phyloP scores from a whole-genome alignment of 1,140 invertebrate species.

The Bombus sylvicola region DNA sequence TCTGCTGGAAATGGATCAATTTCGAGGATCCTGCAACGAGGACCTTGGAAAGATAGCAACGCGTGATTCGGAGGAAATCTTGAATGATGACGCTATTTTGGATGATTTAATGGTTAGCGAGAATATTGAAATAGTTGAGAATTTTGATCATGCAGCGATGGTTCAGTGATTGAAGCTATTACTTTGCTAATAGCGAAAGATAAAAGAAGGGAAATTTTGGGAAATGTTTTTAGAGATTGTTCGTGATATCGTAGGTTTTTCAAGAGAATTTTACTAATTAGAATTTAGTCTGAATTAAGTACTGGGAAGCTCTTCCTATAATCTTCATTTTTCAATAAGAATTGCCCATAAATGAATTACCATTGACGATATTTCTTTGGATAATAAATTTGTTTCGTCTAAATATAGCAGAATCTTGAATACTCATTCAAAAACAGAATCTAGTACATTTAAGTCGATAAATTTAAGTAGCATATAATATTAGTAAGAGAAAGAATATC shows the following conservation, averaged over 20 bases:
- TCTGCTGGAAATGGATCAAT: conserved; percentile 53
- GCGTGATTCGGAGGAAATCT: background rate
- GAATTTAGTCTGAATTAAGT: too few relatives aligned
- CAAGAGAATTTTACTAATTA: too few relatives aligned
- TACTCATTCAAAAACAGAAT: background rate
- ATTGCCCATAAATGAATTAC: too few relatives aligned
- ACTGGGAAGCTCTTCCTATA: too few relatives aligned
- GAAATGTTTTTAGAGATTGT: background rate
- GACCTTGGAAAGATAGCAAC: background rate
- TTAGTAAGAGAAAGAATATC: background rate
- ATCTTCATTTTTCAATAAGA: too few relatives aligned
- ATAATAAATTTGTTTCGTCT: too few relatives aligned
- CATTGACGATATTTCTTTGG: too few relatives aligned
- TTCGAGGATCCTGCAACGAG: background rate
- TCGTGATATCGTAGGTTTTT: background rate
- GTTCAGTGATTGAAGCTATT: background rate
- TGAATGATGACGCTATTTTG: background rate
- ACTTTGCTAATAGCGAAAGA: background rate
- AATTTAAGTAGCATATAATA: background rate
- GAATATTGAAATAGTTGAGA: background rate
- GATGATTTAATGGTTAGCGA: background rate
- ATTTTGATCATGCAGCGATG: background rate
- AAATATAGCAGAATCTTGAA: background rate
- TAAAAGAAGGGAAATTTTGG: background rate
- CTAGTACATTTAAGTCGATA: background rate